Base-by-base conservation (phyloP, 53 echinoderm and acorn worm species). In the Holothuria leucospilota region DNA sequence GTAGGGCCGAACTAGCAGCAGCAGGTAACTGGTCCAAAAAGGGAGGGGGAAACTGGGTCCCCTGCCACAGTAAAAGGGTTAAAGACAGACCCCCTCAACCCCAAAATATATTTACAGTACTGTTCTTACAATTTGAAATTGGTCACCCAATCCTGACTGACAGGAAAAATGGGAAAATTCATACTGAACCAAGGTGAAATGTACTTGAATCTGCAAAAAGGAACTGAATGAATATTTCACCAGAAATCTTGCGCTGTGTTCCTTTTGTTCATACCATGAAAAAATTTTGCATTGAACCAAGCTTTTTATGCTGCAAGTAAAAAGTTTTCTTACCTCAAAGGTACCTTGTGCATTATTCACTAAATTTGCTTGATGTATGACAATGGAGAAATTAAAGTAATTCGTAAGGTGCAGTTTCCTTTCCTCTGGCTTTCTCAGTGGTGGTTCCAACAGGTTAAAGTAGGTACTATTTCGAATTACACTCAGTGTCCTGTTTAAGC, bases 371-470 rank as follows among this genome's bases (percentile, higher is more conserved):
- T 95, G 91, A 71, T 98, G 93, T 28, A 98, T 85, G 62, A 98
- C 93, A 40, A 98, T 85, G 39, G 98, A 91, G 87, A 98, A 98
- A 86, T 98, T 95, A 84, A 98, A 98, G 73, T 93, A 91, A 85
- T 98, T 98, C 63, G 95, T 98, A 51, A 98, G 98, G 52, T 89
- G 82, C 27, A 98, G 86, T 25, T 90, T 90, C 60, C 90, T 88
- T 75, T 88, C 87, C 84, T 89, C 88, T 15, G 83, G 23, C 59
- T 93, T 88, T 58, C 90, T 59, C 6, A 90, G 91, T 63, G 91
- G 92, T 20, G 89, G 84, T 25, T 90, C 84, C 66, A 90, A 62
- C 49, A 98, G 86, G 71, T 98, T 85, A 90, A 98, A 98, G 84
- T 93, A 78, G 41, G 93, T 98, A 88, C 90, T 92, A 86, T 98